Base-by-base conservation (phyloP, 1,140 invertebrate species). In the Steinernema khuongi region DNA sequence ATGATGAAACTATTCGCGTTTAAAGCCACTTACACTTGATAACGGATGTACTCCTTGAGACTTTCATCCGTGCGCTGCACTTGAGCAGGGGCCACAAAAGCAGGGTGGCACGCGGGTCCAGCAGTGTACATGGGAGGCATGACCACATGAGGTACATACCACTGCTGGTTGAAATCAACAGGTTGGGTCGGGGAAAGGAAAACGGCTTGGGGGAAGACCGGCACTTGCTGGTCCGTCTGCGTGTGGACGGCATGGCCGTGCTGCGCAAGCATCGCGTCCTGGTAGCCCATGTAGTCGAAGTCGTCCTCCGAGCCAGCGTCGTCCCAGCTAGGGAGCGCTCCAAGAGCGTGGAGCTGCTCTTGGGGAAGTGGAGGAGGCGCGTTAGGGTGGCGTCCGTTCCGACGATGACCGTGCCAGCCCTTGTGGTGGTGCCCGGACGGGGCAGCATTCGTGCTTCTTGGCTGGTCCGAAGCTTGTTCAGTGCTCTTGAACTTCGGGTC, bases 241-340 rank as follows among this genome's bases (percentile, higher is more conserved):
- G 36, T n/a, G 36, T 41, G n/a, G 36, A 41, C 36, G 36, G n/a
- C 36, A n/a, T 60, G 50, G 50, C 11, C 19, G 14, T 79, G 82
- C 68, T 84, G 83, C 14, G 72, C 71, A 72, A 79, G 81, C 44
- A 83, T 83, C 18, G 50, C 68, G 32, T 84, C 83, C 79, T 80
- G 81, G 41, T 84, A 68, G 26, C 79, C 79, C 83, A 84, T 84
- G 69, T 85, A 84, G 70, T 84, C 83, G 41, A 84, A 85, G 30
- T 77, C 70, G 19, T 84, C 83, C 1, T 82, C 80, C 1, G 75
- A 68, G 67, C 73, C 79, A 26, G 50, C 50, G 4, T 84, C 82
- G 68, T 84, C 82, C 82, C 82, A 84, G 28, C 79, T 80, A 7
- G 82, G 82, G 31, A 84, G 75, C 17, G 82, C 83, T 26, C 82